phyloP scores from a whole-genome alignment of 2,888 invertebrate genomes.

The Andrena camellia region DNA sequence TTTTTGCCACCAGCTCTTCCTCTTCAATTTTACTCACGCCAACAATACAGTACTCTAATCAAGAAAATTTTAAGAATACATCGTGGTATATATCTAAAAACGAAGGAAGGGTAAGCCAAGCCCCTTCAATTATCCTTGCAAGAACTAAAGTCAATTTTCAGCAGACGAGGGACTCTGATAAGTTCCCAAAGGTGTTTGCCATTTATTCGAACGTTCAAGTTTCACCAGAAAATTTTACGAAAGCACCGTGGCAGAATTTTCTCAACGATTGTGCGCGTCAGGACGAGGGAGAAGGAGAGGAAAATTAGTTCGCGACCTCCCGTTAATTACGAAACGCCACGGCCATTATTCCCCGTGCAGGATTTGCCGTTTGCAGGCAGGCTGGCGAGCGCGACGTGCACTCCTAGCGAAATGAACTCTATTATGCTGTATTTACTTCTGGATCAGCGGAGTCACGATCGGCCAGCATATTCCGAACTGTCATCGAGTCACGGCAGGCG shows the following conservation, averaged over 20 bases:
- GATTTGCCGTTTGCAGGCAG: slow-evolving; percentile 4
- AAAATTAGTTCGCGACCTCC: slow-evolving; percentile 21
- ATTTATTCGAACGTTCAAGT: too few relatives aligned
- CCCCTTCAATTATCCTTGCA: too few relatives aligned
- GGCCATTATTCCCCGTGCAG: slow-evolving; percentile 16
- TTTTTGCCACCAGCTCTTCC: too few relatives aligned
- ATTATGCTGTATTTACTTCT: slow-evolving; percentile 56
- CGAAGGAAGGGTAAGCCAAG: too few relatives aligned
- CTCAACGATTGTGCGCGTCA: neutral
- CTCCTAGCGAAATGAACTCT: slow-evolving; percentile 52
- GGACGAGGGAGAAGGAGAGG: neutral
- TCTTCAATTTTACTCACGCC: too few relatives aligned
- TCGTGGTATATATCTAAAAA: too few relatives aligned
- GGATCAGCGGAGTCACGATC: slow-evolving; percentile 64
- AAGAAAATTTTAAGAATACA: too few relatives aligned
- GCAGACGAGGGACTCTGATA: too few relatives aligned
- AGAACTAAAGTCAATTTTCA: too few relatives aligned
- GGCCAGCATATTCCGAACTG: slow-evolving; percentile 64
- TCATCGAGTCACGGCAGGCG: slow-evolving; percentile 76
- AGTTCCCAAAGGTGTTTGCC: too few relatives aligned
- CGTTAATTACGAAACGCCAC: slow-evolving; percentile 45
- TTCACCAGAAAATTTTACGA: too few relatives aligned
- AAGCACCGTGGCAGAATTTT: neutral
- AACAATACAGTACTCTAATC: too few relatives aligned
- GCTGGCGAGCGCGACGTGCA: slow-evolving; percentile 33